A percentile compares a stretch with the other conserved stretches of the same genome.
Evolutionary conservation across 2,888 invertebrate genomes (phyloP).

Genomic region (Andrena minutula): DNA sequence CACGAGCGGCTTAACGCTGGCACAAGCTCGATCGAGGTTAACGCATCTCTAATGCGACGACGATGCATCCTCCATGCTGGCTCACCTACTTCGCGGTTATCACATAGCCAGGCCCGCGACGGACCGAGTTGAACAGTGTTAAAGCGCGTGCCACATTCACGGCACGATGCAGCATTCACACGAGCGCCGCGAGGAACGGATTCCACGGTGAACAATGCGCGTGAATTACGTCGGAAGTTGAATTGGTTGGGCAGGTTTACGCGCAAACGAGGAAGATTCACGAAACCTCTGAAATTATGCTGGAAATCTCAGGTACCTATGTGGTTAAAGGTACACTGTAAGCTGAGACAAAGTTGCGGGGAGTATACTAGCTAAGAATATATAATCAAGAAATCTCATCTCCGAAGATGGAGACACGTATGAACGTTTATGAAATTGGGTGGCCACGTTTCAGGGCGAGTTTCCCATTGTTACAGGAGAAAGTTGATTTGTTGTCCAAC

Average conservation of each 20-base stretch:
- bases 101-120: slow-evolving; percentile 69
- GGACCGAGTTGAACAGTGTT: slow-evolving; percentile 70
- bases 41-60: slow-evolving; percentile 80
- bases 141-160: slow-evolving; percentile 79
- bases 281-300: neutral
- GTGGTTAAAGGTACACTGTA: too few species aligned
- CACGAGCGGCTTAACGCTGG: slow-evolving; percentile 39
- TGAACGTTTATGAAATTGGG: slow-evolving; percentile 1
- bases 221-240: slow-evolving; percentile 11
- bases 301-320: too few species aligned
- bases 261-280: neutral
- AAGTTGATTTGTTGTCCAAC: slow-evolving; percentile 37
- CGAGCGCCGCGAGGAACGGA: slow-evolving; percentile 54
- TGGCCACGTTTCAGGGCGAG: slow-evolving; percentile 8
- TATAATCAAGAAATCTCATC: too few species aligned
- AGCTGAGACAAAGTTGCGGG: too few species aligned
- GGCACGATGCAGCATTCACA: slow-evolving; percentile 70
- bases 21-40: slow-evolving; percentile 80
- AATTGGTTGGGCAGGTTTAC: neutral
- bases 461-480: slow-evolving; percentile 43
- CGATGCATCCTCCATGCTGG: slow-evolving; percentile 71
- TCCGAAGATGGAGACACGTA: neutral
- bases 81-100: slow-evolving; percentile 82
- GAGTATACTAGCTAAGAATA: too few species aligned
- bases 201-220: slow-evolving; percentile 50